phyloP scores from a whole-genome alignment of 2,113 vertebrate species.

The Gymnorhina tibicen region DNA sequence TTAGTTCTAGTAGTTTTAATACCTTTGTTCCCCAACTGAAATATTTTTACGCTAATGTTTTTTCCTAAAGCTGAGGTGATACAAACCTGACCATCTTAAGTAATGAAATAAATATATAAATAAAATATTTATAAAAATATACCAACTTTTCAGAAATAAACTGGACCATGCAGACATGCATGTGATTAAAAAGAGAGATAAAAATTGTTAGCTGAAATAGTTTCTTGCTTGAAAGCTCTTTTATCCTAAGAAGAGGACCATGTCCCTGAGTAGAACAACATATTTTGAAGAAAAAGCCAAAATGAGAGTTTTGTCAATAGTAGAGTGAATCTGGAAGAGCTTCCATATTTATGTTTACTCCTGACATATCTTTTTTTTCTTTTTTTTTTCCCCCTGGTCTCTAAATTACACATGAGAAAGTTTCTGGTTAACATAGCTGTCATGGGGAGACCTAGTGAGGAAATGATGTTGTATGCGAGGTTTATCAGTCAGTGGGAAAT shows the following conservation, averaged over 20 bases:
- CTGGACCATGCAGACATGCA: background rate
- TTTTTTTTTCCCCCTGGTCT: fast-evolving
- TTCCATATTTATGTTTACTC: background rate
- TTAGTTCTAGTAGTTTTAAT: background rate
- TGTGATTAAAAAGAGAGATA: background rate
- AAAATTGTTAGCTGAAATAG: background rate
- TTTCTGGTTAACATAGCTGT: background rate
- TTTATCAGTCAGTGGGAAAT: background rate
- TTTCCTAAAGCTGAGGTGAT: background rate
- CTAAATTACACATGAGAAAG: background rate
- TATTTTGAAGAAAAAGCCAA: background rate
- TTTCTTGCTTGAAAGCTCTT: background rate
- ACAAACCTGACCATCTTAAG: background rate
- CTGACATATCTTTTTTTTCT: background rate
- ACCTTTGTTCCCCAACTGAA: background rate
- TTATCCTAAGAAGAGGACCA: background rate
- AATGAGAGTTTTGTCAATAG: background rate
- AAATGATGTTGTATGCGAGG: background rate
- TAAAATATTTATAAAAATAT: background rate
- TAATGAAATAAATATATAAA: background rate
- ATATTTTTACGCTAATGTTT: background rate
- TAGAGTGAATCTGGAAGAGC: background rate
- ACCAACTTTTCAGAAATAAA: background rate
- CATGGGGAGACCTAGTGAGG: background rate
- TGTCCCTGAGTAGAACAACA: background rate